Evolutionary conservation across 2,888 invertebrate genomes (phyloP).

Genomic region (Philonicus albiceps): DNA sequence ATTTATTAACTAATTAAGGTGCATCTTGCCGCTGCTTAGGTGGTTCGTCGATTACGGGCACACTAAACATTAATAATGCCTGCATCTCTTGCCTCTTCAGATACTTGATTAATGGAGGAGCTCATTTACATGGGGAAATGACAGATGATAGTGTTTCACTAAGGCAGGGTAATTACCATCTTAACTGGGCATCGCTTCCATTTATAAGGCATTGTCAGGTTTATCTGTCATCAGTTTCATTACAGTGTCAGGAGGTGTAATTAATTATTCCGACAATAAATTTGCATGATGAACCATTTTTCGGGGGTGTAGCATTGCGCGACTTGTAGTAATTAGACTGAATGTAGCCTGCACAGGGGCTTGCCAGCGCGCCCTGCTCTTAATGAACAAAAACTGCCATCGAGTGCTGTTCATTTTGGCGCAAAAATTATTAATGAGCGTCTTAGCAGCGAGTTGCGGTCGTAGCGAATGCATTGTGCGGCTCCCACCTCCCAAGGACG

Average conservation of each 20-base stretch:
- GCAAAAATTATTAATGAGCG: constrained; percentile 21
- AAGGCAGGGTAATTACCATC: constrained; percentile 43
- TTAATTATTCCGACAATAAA: constrained; percentile 42
- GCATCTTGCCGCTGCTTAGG: constrained; percentile 24
- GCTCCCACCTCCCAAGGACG: background rate
- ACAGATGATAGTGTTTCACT: constrained; percentile 45
- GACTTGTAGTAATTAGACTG: constrained; percentile 23
- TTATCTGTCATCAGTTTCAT: constrained; percentile 44
- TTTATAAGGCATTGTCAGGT: constrained; percentile 45
- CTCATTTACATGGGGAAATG: constrained; percentile 45
- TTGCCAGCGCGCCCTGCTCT: background rate
- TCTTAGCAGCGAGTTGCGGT: background rate
- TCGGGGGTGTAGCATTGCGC: constrained; percentile 29
- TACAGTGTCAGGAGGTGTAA: constrained; percentile 43
- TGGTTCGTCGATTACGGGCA: constrained; percentile 32
- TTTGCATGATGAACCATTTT: constrained; percentile 40
- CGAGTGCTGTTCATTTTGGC: background rate
- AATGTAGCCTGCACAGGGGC: background rate
- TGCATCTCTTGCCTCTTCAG: constrained; percentile 29
- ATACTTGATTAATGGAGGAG: constrained; percentile 42
- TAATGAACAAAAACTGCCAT: constrained; percentile 25
- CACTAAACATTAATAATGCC: constrained; percentile 34
- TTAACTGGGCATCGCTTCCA: constrained; percentile 43
- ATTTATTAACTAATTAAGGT: constrained; percentile 40
- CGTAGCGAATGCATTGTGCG: background rate